Conservation (phyloP, 2,113 vertebrate genomes). For the Vulpes ferrilata region DNA sequence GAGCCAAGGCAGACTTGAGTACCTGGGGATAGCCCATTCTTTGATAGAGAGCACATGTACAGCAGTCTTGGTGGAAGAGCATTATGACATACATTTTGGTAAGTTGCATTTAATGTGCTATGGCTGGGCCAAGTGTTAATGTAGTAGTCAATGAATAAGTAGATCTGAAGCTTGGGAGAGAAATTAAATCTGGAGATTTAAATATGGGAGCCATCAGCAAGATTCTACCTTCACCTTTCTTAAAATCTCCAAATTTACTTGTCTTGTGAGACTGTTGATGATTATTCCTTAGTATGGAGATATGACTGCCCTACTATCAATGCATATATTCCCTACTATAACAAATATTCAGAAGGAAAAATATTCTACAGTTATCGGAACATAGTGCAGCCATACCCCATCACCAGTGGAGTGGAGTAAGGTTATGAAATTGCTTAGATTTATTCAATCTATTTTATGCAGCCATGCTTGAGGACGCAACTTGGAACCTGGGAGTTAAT, state of each 20-base stretch:
- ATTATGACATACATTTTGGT: background rate
- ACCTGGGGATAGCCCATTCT: background rate
- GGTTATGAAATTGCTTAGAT: conserved; percentile 49
- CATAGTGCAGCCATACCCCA: background rate
- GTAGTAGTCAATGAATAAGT: background rate
- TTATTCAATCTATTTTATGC: conserved; percentile 68
- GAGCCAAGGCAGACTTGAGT: background rate
- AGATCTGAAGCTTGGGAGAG: background rate
- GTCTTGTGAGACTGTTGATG: background rate
- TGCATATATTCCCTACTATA: background rate
- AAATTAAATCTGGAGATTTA: background rate
- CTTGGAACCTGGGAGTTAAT: conserved; percentile 59
- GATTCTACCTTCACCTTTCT: background rate
- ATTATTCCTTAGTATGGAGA: background rate
- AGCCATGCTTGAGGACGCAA: conserved; percentile 62
- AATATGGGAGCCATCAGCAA: background rate
- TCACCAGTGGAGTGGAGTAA: conserved; percentile 39
- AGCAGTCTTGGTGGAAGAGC: background rate
- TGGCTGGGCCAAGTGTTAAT: background rate
- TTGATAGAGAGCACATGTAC: fast-evolving
- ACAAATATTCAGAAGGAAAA: conserved; percentile 40
- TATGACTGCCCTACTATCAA: background rate
- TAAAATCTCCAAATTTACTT: background rate
- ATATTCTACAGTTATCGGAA: background rate
- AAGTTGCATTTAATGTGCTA: background rate